Base-by-base conservation (phyloP, 1,140 invertebrate species). In the Marisa cornuarietis region DNA sequence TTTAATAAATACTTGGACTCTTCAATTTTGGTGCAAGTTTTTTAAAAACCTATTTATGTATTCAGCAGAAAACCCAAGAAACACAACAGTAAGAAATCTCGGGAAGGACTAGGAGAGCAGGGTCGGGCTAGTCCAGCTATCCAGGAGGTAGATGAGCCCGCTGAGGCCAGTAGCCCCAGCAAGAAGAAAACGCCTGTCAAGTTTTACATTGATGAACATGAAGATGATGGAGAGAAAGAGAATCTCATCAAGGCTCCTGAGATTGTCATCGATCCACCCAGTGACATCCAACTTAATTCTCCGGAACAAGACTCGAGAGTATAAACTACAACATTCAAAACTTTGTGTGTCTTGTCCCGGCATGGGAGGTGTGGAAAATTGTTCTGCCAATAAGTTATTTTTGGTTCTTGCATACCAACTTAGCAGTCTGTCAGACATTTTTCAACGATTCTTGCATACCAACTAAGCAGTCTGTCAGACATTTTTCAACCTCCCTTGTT, bases 141-240 rank as follows among this genome's bases (percentile, higher is more conserved):
- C 79, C 83, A 81, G 62, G 79, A 71, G 52, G 80, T 76, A 26
- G 71, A 80, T 24, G 80, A 81, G 26, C 80, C 83, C 26, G 20
- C 71, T 16, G 81, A 83, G 54, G 78, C 80, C 51, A 63, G 51
- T 52, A 62, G 42, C 71, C 78, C 80, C 66, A 74, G 31, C 69
- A 87, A 86, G 78, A 85, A 83, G 72, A 79, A 81, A 22, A 76
- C 80, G 26, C 84, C 83, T 6, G 84, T 85, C 51, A 83, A 82
- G 76, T 88, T 88, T 73, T 88, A 88, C 82, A 88, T 88, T 24
- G 87, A 88, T 52, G 86, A 87, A 13, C 81, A 82, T 58, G 81
- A 82, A n/a, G 82, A 83, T 31, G 81, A 84, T 51, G 79, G 79
- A 10, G 87, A 87, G 74, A 88, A 84, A 49, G 87, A 88, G 63